Base-by-base conservation (phyloP, 1,140 invertebrate species). In the Leptopilina clavipes region DNA sequence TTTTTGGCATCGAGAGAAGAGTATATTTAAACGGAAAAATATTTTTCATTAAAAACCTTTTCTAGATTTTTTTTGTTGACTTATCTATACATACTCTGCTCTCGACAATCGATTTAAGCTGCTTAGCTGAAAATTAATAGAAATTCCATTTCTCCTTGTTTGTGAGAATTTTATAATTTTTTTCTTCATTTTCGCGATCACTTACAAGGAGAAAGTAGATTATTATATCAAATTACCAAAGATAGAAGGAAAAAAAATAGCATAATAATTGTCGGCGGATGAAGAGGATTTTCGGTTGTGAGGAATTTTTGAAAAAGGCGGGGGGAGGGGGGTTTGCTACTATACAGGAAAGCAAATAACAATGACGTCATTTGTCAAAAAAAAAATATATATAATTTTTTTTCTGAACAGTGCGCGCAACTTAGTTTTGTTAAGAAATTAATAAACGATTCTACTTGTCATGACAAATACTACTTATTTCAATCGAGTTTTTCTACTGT, bases 41-140 rank as follows among this genome's bases (percentile, higher is more conserved):
- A n/a, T n/a, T n/a, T n/a, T n/a, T n/a, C n/a, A n/a, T n/a, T n/a
- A n/a, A n/a, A n/a, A 25, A 72, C 25, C 59, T 65, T 75, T 65
- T 65, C 25, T 65, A n/a, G n/a, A n/a, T 12, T 31, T 11, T 5
- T 12, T 31, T 65, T n/a, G 9, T n/a, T n/a, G n/a, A n/a, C n/a
- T n/a, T n/a, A n/a, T n/a, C n/a, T n/a, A n/a, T n/a, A 40, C 7
- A 40, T 40, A 7, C 8, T 22, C 25, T 10, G 0, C 59, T 65
- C 59, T 37, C 22, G n/a, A 65, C 59, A 56, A 78, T 75, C 19
- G 48, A 78, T 73, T 52, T 76, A 83, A 83, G 82, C 82, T 79
- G 59, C 79, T 82, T 83, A 84, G 83, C 82, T 86, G 85, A 83
- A 86, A 86, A 84, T 84, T 81, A 84, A 83, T 81, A 71, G 70